These are phyloP conservation scores for Gandaritis pyraliata DNA, from an alignment of 2,888 invertebrate genomes.

Conservation along the genomic window DNA sequence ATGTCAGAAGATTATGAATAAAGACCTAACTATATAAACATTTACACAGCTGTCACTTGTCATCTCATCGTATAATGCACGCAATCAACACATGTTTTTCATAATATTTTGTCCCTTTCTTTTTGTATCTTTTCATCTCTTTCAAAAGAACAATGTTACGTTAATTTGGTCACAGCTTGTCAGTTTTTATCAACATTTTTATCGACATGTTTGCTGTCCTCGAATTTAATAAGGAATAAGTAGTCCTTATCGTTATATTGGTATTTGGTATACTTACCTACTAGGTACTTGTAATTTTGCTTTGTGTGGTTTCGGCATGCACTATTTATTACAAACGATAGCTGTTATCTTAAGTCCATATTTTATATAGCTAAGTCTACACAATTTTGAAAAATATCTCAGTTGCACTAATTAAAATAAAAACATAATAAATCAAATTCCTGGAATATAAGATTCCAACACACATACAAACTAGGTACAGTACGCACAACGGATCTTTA, in stretches of 20 bases:
- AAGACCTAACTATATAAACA: conserved; percentile 41
- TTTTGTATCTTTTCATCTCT: conserved; percentile 17
- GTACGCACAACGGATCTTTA: no score
- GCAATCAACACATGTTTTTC: conserved; percentile 55
- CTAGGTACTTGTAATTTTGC: conserved; percentile 5
- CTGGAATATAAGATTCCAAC: no score
- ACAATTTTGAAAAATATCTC: no score
- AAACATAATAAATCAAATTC: no score
- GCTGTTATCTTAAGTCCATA: no score
- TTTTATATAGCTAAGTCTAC: no score
- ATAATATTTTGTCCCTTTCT: conserved; percentile 48
- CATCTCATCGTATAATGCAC: conserved; percentile 48
- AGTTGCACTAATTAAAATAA: no score
- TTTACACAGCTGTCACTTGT: conserved; percentile 65
- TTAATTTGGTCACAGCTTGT: conserved; percentile 28
- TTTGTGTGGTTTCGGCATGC: neutral
- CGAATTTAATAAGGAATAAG: conserved; percentile 28
- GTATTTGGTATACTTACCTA: conserved; percentile 9
- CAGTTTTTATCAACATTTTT: conserved; percentile 30
- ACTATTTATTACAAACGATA: neutral
- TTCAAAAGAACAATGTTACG: conserved; percentile 38
- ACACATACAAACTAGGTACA: no score
- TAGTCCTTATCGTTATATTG: conserved; percentile 13
- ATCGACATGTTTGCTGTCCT: conserved; percentile 43
- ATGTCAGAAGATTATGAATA: no score